A percentile compares a stretch with the other conserved stretches of the same genome.
Evolutionary conservation across 2,888 invertebrate genomes (phyloP).

Genomic region (Pyrocoelia pectoralis): DNA sequence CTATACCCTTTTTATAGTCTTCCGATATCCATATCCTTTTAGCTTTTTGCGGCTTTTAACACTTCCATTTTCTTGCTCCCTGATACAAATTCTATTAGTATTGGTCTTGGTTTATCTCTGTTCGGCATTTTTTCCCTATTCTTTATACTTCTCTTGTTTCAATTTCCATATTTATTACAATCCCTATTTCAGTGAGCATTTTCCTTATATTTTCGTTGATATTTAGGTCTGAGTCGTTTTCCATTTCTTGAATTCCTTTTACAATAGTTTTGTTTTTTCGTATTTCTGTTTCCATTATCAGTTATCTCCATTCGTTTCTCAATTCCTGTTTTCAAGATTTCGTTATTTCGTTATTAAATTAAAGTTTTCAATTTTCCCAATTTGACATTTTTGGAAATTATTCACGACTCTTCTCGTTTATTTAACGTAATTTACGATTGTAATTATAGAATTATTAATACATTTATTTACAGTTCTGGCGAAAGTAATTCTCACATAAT

Average conservation of each 20-base stretch:
- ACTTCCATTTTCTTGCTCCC: conserved; percentile 16
- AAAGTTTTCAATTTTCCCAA: neutral
- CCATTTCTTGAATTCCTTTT: conserved; percentile 16
- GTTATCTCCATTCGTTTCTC: conserved; percentile 14
- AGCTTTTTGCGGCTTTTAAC: conserved; percentile 12
- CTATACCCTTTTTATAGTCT: no score
- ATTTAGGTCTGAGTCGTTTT: neutral
- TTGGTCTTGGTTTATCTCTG: conserved; percentile 5
- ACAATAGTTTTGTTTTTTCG: conserved; percentile 13
- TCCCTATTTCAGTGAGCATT: conserved; percentile 4
- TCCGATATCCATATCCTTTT: conserved; percentile 11
- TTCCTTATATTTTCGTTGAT: conserved; percentile 7
- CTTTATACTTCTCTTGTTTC: conserved; percentile 14
- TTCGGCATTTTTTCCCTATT: conserved; percentile 11
- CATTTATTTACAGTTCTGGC: no score
- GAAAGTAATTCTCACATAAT: no score
- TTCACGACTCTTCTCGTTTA: no score
- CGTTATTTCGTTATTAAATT: conserved; percentile 11
- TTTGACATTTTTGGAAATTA: no score
- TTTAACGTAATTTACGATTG: no score
- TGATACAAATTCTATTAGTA: conserved; percentile 14
- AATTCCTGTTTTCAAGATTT: conserved; percentile 12
- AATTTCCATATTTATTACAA: conserved; percentile 15
- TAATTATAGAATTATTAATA: no score
- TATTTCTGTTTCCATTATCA: conserved; percentile 15